Evolutionary conservation across 2,888 invertebrate species (phyloP).

Genomic region (Rhingia rostrata): DNA sequence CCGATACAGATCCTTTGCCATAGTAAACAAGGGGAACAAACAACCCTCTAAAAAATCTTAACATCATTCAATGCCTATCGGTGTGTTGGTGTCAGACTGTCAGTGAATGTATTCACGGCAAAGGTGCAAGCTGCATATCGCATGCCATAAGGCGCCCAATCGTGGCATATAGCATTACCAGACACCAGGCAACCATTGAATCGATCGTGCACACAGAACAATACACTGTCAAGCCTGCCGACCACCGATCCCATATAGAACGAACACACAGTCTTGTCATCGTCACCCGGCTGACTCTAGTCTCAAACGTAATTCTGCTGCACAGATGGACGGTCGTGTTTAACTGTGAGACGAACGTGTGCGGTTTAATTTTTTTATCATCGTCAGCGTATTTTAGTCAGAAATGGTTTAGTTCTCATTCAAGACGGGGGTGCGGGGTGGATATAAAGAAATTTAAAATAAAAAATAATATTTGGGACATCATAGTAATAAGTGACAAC

Average conservation of each 20-base stretch:
- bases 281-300: conserved; percentile 34
- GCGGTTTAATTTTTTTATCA: conserved; percentile 15
- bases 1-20: conserved; percentile 20
- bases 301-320: conserved; percentile 61
- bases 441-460: no score
- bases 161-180: conserved; percentile 8
- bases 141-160: conserved; percentile 66
- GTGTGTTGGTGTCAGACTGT: conserved; percentile 18
- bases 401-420: conserved; percentile 20
- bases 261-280: conserved; percentile 38
- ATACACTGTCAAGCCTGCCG: conserved; percentile 49
- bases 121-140: conserved; percentile 66
- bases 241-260: conserved; percentile 50
- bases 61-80: conserved; percentile 4
- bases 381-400: not conserved
- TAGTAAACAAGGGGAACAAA: conserved; percentile 1
- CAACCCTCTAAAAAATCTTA: conserved; percentile 43
- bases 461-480: conserved; percentile 30
- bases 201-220: conserved; percentile 51
- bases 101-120: conserved; percentile 2
- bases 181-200: conserved; percentile 22
- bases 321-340: conserved; percentile 65
- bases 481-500: conserved; percentile 25
- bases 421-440: conserved; percentile 25
- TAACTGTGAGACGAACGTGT: conserved; percentile 36